These are phyloP conservation scores for Epinotia bilunana DNA, from an alignment of 2,888 invertebrate genomes.

Conservation along the genomic window DNA sequence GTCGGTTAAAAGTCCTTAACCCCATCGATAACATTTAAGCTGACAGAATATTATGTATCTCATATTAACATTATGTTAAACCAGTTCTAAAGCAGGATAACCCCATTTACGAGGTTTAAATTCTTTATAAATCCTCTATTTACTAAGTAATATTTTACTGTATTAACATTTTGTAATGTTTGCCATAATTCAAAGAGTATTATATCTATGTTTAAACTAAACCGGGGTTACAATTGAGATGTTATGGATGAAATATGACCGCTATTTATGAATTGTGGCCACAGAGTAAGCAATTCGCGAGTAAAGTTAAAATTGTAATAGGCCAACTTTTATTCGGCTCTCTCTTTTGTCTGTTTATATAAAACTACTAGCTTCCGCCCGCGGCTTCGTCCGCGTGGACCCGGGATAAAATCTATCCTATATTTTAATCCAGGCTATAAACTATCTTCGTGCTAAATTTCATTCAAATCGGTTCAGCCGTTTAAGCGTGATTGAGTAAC, in stretches of 20 bases:
- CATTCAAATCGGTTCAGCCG: no score
- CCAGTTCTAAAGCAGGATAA: conserved; percentile 9
- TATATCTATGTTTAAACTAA: conserved; percentile 63
- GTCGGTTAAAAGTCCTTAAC: background rate
- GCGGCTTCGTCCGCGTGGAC: no score
- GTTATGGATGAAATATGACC: conserved; percentile 68
- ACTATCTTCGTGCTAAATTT: no score
- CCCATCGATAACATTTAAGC: background rate
- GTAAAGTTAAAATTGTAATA: background rate
- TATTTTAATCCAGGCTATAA: no score
- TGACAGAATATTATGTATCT: conserved; percentile 28
- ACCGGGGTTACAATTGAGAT: conserved; percentile 68
- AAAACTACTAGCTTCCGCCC: no score
- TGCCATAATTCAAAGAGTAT: conserved; percentile 79
- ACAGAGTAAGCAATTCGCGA: conserved; percentile 47
- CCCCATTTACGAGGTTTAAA: conserved; percentile 27
- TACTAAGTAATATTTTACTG: conserved; percentile 73
- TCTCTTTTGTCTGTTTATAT: background rate
- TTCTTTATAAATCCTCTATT: conserved; percentile 56
- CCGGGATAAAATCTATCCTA: no score
- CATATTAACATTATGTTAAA: conserved; percentile 40
- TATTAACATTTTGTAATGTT: conserved; percentile 72
- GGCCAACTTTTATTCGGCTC: background rate
- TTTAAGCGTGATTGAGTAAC: no score
- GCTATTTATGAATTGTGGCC: conserved; percentile 56